Evolutionary conservation across 2,888 invertebrate genomes (phyloP).

Genomic region (Acanthococcus lagerstroemiae): DNA sequence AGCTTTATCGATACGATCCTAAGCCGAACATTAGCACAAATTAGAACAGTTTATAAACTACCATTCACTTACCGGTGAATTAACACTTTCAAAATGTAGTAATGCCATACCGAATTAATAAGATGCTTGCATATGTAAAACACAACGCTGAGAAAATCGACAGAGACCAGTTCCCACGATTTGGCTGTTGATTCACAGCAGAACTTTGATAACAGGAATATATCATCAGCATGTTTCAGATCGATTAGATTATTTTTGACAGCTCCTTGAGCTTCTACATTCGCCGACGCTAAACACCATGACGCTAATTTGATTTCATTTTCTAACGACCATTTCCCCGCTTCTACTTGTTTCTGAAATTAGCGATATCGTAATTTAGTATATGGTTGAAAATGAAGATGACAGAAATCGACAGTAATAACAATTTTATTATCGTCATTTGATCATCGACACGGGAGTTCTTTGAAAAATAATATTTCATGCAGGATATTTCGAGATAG

Average conservation of each 20-base stretch:
- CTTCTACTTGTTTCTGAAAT: too few relatives aligned
- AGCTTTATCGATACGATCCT: background rate
- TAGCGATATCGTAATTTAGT: too few relatives aligned
- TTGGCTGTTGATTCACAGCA: background rate
- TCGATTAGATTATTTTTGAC: background rate
- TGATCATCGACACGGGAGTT: too few relatives aligned
- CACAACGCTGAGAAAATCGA: background rate
- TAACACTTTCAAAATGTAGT: background rate
- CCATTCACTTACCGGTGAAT: background rate
- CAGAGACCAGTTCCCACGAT: background rate
- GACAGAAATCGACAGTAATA: too few relatives aligned
- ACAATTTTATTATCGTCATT: too few relatives aligned
- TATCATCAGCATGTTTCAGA: background rate
- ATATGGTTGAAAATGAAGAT: too few relatives aligned
- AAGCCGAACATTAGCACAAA: background rate
- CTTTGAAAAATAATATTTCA: too few relatives aligned
- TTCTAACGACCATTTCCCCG: conserved; percentile 3
- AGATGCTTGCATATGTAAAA: background rate
- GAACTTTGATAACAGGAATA: background rate
- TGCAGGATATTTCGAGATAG: too few relatives aligned
- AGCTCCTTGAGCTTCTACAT: background rate
- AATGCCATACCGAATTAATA: background rate
- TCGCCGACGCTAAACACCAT: background rate
- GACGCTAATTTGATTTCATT: background rate
- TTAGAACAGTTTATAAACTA: background rate